Evolutionary conservation across 2,797 vertebrate genomes (phyloP).

Genomic region (Coregonus suidteri): DNA sequence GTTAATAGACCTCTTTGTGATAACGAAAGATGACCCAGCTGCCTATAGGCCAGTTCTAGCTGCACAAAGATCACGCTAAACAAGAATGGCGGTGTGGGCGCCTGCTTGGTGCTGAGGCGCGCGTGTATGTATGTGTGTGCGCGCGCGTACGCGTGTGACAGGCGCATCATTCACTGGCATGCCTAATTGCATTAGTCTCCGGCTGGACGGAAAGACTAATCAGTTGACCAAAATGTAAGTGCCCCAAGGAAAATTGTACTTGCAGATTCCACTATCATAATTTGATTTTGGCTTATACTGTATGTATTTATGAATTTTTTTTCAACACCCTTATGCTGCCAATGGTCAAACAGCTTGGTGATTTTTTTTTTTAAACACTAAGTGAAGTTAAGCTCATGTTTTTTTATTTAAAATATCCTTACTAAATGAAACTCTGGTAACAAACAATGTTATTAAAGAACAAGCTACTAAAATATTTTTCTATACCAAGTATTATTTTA

Average conservation of each 20-base stretch:
- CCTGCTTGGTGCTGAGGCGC: slow-evolving; percentile 56
- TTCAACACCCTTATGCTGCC: too few species aligned
- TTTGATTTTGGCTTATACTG: background rate
- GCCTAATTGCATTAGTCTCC: slow-evolving; percentile 66
- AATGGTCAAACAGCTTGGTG: too few species aligned
- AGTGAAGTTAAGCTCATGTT: too few species aligned
- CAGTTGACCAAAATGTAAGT: slow-evolving; percentile 33
- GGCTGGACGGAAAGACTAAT: slow-evolving; percentile 50
- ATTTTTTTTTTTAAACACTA: too few species aligned
- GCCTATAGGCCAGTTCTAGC: slow-evolving; percentile 55
- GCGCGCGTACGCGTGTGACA: slow-evolving; percentile 17
- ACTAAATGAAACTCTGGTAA: too few species aligned
- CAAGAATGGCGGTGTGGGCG: slow-evolving; percentile 65
- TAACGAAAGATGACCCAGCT: slow-evolving; percentile 61
- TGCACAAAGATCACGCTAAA: slow-evolving; percentile 65
- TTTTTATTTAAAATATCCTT: too few species aligned
- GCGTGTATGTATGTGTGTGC: too few species aligned
- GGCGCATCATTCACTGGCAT: slow-evolving; percentile 63
- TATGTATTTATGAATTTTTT: background rate
- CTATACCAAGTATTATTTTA: too few species aligned
- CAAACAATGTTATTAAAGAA: too few species aligned
- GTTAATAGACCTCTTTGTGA: slow-evolving; percentile 47
- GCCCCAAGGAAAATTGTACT: slow-evolving; percentile 23
- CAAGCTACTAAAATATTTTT: too few species aligned
- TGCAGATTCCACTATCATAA: slow-evolving; percentile 8